Evolutionary conservation across 2,797 vertebrate genomes (phyloP), one percentile per base, ranked within the genome.

Genomic region (Limnodromus scolopaceus): DNA sequence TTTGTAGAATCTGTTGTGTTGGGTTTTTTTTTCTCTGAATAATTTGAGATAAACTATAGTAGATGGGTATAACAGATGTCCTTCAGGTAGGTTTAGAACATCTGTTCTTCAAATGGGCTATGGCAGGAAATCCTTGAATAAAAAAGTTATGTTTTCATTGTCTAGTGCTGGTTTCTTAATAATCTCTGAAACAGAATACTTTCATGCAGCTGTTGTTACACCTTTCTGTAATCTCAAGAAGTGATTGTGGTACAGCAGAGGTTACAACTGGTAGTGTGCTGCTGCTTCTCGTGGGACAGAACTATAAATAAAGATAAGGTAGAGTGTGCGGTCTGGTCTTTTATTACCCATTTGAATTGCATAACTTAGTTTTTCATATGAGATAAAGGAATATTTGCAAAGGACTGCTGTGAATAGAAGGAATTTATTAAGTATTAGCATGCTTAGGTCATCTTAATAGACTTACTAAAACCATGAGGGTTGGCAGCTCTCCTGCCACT

Each of bases 391-490:
- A 17, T 87, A 91, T 41, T 92, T 86, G 66, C 46, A 60, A 58
- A 94, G 28, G 15, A 28, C 48, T 87, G 64, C 66, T 53, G 55
- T 89, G 81, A 93, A 80, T 77, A 68, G 89, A 55, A 53, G 36
- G 68, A 79, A 58, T 90, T 85, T 85, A 84, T 84, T 76, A 87
- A 79, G 63, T 84, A 87, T 92, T 92, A 93, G 84, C 81, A 70
- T 83, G 64, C 75, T 95, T 89, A 93, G 68, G 49, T 85, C 45
- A 57, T 60, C 61, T 91, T 95, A 96, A 95, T 85, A 87, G 87
- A 87, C 57, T 94, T 91, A 89, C 1, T 58, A 46, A 80, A 77
- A 75, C 68, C 0, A 1, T 66, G 22, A 53, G 55, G 8, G 34
- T 41, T 94, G 92, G 79, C 96, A 93, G 87, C 69, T 61, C 24